Base-by-base conservation (phyloP, 2,888 invertebrate genomes). In the Leptopilina myrica region DNA sequence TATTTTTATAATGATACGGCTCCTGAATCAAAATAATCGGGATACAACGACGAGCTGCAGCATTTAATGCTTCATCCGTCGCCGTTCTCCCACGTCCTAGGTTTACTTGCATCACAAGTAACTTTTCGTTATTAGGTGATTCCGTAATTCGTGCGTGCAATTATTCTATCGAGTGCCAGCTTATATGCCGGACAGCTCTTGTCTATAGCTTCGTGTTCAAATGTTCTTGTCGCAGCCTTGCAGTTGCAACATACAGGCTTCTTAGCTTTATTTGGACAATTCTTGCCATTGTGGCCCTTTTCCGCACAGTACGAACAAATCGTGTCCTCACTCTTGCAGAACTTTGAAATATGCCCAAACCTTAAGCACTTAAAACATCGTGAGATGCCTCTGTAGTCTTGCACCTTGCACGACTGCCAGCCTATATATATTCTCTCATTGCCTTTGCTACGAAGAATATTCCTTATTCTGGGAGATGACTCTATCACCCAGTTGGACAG, bases 151-250 rank as follows among this genome's bases (percentile, higher is more conserved):
- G 56, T 77, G 6, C 26, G 20, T 26, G 64, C 26, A 0, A 33
- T 65, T 5, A 75, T 14, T 2, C 40, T 9, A 9, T 56, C 64
- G 2, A 66, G 5, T 1, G 79, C 81, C 6, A 33, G 12, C 8
- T 69, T 78, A 65, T 78, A 80, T 1, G 69, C 46, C 7, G 80
- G 79, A 40, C 81, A 82, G 2, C 73, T 46, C 26, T 53, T 73
- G 15, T 73, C 73, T 1, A 53, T 9, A 26, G 53, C 26, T 3
- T 26, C 26, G 26, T 26, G 26, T 1, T 3, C 26, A 1, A 8
- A 53, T 53, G 73, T 6, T 73, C 20, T 2, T 20, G 0, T 0
- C 20, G 11, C 26, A 49, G 1, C 4, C 2, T 12, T 33, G 7
- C 73, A 73, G 26, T 26, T 11, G 26, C 33, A 7, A 56, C 43